Evolutionary conservation across 37 sponge, comb jelly and placozoan genomes (phyloP).

Genomic region (Hormiphora californensis): DNA sequence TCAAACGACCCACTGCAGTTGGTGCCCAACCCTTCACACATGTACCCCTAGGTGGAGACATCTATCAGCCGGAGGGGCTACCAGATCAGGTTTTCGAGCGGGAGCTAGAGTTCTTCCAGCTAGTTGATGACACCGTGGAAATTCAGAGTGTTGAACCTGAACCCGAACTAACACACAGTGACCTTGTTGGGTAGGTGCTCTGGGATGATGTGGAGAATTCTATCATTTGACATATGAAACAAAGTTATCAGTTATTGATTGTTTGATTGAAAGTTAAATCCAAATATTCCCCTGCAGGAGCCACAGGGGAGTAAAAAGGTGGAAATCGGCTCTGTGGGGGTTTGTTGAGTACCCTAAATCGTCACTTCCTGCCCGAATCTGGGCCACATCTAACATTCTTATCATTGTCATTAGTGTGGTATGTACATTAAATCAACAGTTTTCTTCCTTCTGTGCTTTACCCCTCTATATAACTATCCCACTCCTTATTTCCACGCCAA

Average conservation of each 20-base stretch:
- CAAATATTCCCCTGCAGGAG: background rate
- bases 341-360: constrained; percentile 10
- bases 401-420: constrained; percentile 21
- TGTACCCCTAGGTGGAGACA: background rate
- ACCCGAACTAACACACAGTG: background rate
- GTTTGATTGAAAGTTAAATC: background rate
- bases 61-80: constrained; percentile 21
- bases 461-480: no score
- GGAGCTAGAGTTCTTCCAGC: constrained; percentile 20
- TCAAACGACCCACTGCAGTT: no score
- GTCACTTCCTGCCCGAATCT: background rate
- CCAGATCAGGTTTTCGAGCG: background rate
- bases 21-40: no score
- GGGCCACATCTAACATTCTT: background rate
- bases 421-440: no score
- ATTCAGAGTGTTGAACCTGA: background rate
- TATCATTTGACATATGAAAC: background rate
- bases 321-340: constrained; percentile 4
- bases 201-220: background rate
- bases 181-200: background rate
- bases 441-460: background rate
- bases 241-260: background rate
- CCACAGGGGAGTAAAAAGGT: background rate
- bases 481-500: no score
- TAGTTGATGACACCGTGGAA: background rate